Evolutionary conservation across 2,113 vertebrate genomes (phyloP).

Genomic region (Elaphurus davidianus): DNA sequence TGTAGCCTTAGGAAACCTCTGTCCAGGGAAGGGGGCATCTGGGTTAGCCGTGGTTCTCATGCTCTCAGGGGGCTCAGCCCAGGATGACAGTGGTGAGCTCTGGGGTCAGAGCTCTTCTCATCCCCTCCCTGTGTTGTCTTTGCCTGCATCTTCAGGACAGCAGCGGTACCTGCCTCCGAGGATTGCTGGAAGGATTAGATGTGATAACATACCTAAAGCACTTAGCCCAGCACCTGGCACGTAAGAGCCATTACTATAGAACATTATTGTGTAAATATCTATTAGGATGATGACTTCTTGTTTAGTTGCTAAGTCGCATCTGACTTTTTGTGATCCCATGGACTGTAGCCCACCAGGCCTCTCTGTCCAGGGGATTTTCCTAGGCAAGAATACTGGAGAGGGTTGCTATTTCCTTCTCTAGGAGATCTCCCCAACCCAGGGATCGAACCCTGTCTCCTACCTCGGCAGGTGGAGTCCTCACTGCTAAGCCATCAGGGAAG

Average conservation of each 20-base stretch:
- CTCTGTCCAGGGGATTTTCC: not conserved
- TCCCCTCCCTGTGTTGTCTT: not conserved
- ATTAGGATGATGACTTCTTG: not conserved
- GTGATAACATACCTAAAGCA: no score
- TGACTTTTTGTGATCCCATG: not conserved
- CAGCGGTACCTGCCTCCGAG: not conserved
- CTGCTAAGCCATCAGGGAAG: not conserved
- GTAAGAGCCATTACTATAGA: not conserved
- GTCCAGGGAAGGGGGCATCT: not conserved
- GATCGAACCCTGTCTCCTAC: not conserved
- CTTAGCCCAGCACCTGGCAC: not conserved
- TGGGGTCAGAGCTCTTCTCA: rapidly evolving
- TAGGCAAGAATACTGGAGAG: not conserved
- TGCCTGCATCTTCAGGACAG: not conserved
- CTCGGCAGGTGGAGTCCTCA: not conserved
- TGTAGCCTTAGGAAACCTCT: not conserved
- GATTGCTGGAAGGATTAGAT: not conserved
- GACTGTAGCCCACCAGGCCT: not conserved
- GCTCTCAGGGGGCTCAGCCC: not conserved
- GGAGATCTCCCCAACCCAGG: not conserved
- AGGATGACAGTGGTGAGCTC: not conserved
- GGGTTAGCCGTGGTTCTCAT: not conserved
- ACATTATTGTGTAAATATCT: no score
- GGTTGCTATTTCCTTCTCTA: not conserved
- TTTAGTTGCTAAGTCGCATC: not conserved